Base-by-base conservation (phyloP, 2,888 invertebrate genomes). In the Megamerina dolium region DNA sequence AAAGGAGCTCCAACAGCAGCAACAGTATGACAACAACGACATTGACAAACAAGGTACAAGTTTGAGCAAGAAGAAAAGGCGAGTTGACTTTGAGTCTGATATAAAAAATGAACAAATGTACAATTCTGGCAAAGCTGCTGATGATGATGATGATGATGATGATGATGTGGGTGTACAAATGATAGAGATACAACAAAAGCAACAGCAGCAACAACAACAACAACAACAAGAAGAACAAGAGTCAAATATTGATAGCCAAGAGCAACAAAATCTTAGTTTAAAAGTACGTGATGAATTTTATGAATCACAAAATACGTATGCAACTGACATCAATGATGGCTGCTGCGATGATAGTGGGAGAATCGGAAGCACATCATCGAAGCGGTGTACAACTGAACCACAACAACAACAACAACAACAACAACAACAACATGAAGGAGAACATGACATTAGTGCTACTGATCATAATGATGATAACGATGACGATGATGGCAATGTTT, bases 211-310 rank as follows among this genome's bases (percentile, higher is more conserved):
- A 26, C 32, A 41, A 19, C 18, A 32, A 35, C 8, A 34, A 17
- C 40, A 46, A 48, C 43, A 32, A 18, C 17, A 16, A 35, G 23
- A 30, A 32, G 33, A 29, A 29, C 31, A 33, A 32, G 17, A 30
- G 32, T 12, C 31, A 20, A 37, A 27, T 32, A 23, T 20, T 32
- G 41, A 21, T 17, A 34, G 35, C n/a, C 8, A 35, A 18, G 39
- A 45, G 47, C 42, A 32, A 41, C 43, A 43, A 23, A 45, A 33
- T 35, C 39, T 31, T 31, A 41, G 48, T 44, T 49, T 53, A 29
- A 50, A 49, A 52, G 55, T 55, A 55, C 55, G 55, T 54, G 54
- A 54, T 48, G 54, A 55, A 46, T 54, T 55, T 52, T 46, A 41
- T 33, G 49, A 54, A 48, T 45, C 46, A 41, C n/a, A n/a, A n/a